Base-by-base conservation (phyloP, 2,113 vertebrate species). In the Pionites leucogaster region DNA sequence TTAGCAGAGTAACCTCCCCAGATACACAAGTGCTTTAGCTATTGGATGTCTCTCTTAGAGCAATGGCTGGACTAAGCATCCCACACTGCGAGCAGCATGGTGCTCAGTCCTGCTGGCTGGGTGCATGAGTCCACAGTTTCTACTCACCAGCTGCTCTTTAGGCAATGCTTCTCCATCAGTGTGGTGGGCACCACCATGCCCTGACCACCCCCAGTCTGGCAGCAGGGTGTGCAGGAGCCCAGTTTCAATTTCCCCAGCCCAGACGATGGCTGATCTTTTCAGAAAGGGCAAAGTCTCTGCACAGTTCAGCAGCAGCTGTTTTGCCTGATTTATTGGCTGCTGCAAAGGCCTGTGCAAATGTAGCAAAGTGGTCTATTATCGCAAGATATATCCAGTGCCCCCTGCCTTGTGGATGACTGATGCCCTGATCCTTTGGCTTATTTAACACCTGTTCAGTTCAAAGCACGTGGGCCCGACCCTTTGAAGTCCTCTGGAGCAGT, bases 251-350 rank as follows among this genome's bases (percentile, higher is more conserved):
- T 69, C 76, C 33, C 22, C 8, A 75, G 20, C 64, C 46, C 44
- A 31, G 82, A 63, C 59, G 46, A 35, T 0, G 46, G 37, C 72
- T 85, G 76, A 75, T 90, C 79, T 90, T 90, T 55, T 57, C 85
- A 88, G 87, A 93, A 92, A 84, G 82, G 92, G 52, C 39, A 42
- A 65, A 93, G 76, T 68, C 92, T 85, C 90, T 28, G 68, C 86
- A 96, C 86, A 96, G 82, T 78, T 95, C 49, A 82, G 88, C 94
- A 96, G 90, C 96, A 97, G 95, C 96, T 96, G 95, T 90, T 97
- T 96, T 92, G 82, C 82, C 93, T 96, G 95, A 97, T 97, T 97
- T 97, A 97, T 95, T 94, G 90, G 65, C 95, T 93, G 95, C 81
- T 96, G 96, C 95, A 92, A 96, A 90, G 88, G 95, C 95, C 88